Evolutionary conservation across 2,797 vertebrate species (phyloP).

Genomic region (Mastacembelus armatus): DNA sequence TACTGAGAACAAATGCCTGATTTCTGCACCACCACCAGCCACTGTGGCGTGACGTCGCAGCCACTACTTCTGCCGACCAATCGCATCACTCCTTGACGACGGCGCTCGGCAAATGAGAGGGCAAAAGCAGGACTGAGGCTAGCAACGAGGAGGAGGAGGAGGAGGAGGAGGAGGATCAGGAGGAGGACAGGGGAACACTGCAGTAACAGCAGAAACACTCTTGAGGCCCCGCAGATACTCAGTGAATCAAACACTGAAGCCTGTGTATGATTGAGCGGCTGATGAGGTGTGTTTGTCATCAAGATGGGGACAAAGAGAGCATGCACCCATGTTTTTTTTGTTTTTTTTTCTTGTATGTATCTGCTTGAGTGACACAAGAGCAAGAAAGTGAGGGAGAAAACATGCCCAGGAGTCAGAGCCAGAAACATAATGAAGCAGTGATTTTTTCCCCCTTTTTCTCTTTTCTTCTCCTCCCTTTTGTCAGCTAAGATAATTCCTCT

Average conservation of each 20-base stretch:
- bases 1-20: conserved; percentile 47
- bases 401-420: conserved; percentile 58
- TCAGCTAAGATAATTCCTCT: conserved; percentile 65
- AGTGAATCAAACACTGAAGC: conserved; percentile 54
- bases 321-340: conserved; percentile 19
- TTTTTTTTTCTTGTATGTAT: conserved; percentile 23
- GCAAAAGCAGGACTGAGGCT: conserved; percentile 62
- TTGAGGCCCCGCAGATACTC: conserved; percentile 56
- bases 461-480: conserved; percentile 36
- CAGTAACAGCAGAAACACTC: conserved; percentile 62
- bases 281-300: conserved; percentile 46
- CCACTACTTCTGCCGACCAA: conserved; percentile 66
- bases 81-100: conserved; percentile 52
- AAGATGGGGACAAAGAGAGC: conserved; percentile 36
- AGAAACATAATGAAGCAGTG: conserved; percentile 64
- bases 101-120: conserved; percentile 68
- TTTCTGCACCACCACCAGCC: conserved; percentile 68
- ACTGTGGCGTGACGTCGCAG: conserved; percentile 52
- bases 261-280: conserved; percentile 55
- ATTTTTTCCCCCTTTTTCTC: conserved; percentile 30
- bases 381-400: conserved; percentile 45
- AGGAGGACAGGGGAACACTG: conserved; percentile 64
- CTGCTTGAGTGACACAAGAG: conserved; percentile 51
- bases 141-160: too few relatives aligned
- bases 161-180: conserved; percentile 40